These are phyloP conservation scores for Caiman crocodilus DNA, from an alignment of 2,797 vertebrate species.

Conservation along the genomic window DNA sequence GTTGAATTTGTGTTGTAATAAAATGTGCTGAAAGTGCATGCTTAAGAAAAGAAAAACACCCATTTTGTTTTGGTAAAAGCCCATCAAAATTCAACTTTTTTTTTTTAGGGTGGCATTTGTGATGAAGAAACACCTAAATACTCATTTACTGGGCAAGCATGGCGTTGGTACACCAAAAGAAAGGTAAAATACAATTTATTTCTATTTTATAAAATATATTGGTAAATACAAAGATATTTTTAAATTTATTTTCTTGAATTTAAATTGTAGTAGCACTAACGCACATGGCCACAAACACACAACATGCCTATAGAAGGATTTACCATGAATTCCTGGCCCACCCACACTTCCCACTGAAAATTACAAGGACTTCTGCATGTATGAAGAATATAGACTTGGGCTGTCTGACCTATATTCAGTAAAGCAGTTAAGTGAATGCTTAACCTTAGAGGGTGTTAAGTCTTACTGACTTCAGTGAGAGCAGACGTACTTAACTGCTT, in stretches of 20 bases:
- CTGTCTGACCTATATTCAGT: background rate
- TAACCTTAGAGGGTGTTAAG: background rate
- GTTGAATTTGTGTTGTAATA: background rate
- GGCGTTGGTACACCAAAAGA: slow-evolving; percentile 97
- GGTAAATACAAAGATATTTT: background rate
- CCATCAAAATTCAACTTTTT: background rate
- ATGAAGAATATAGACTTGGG: background rate
- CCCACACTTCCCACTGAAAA: background rate
- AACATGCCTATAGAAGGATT: background rate
- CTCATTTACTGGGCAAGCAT: slow-evolving; percentile 95
- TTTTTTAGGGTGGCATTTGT: slow-evolving; percentile 95
- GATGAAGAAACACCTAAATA: slow-evolving; percentile 99
- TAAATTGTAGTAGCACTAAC: background rate
- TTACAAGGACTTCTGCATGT: background rate
- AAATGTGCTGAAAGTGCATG: background rate
- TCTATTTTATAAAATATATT: background rate
- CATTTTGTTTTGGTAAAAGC: background rate
- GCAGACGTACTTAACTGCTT: background rate
- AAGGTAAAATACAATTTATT: slow-evolving; percentile 84
- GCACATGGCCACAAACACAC: no score
- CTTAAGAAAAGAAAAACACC: background rate
- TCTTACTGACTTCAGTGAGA: background rate
- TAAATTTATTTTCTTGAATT: background rate
- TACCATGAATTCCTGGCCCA: background rate
- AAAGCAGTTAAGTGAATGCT: background rate